Base-by-base conservation (phyloP, 23 tunicate genomes). In the Clavelina lepadiformis region DNA sequence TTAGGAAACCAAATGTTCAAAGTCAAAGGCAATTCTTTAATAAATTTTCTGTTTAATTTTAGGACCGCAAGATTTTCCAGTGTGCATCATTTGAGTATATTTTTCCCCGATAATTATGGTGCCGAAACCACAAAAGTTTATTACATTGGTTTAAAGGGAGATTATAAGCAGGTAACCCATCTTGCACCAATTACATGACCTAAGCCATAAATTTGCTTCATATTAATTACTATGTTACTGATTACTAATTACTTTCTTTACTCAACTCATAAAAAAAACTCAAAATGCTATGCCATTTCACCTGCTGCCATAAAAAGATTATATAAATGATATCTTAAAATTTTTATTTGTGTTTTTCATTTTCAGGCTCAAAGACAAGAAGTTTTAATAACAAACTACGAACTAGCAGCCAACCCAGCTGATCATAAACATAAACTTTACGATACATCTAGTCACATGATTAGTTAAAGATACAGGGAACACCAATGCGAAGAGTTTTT, bases 141-240 rank as follows among this genome's bases (percentile, higher is more conserved):
- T 68, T 93, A 93, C 74, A 93, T 93, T 62, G 98, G 98, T n/a
- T 35, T 93, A 31, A 74, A 78, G 11, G 98, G 98, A 30, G 98
- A 93, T 28, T 93, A 85, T 56, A 77, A 62, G 62, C 78, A 71
- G 78, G 86, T 80, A n/a, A n/a, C n/a, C n/a, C n/a, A n/a, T n/a
- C n/a, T n/a, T n/a, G n/a, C n/a, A n/a, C n/a, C n/a, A n/a, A n/a
- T n/a, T n/a, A n/a, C n/a, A n/a, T n/a, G n/a, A n/a, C n/a, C n/a
- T n/a, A n/a, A n/a, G n/a, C n/a, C n/a, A n/a, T n/a, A n/a, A n/a
- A n/a, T n/a, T n/a, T n/a, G n/a, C n/a, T n/a, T n/a, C n/a, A n/a
- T n/a, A n/a, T n/a, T n/a, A n/a, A n/a, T n/a, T n/a, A n/a, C n/a
- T n/a, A n/a, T n/a, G n/a, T n/a, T n/a, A n/a, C n/a, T n/a, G n/a